Evolutionary conservation across 2,888 invertebrate species (phyloP), one percentile per base, ranked within the genome.

Genomic region (Ornithoptera priamus): DNA sequence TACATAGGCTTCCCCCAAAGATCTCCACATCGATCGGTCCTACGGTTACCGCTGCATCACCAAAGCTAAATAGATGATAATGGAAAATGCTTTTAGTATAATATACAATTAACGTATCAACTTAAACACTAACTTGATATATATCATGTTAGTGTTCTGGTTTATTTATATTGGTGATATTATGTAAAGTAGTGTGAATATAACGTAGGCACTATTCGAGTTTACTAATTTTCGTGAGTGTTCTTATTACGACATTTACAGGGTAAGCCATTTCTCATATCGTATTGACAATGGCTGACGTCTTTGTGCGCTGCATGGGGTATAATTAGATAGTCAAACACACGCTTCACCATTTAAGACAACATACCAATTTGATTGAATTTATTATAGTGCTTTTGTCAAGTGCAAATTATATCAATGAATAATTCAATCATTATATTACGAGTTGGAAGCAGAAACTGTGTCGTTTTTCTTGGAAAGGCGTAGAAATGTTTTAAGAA

Each of bases 271-370:
- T 57, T 59, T 62, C 63, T 59, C 50, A n/a, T 36, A 63, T 66
- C 57, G 30, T 65, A 69, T 75, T 72, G 71, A 80, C 77, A 79
- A 78, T 75, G 63, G 74, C 69, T 70, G 68, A 70, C 70, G 75
- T 78, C 77, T 78, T 78, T 77, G 75, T 76, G 72, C 74, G n/a
- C 78, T 78, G 77, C 78, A 78, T 80, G 81, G 75, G 74, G 76
- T 68, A 74, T 80, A 82, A 84, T 84, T 79, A 81, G 78, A 76
- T 78, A 84, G 82, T 85, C 84, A 81, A 80, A 82, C 75, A 77
- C 82, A 85, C 74, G 74, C 75, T 72, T 60, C 53, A 20, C 24
- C 61, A 62, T 62, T 66, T 66, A 70, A 63, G 59, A 53, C 66
- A 67, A 64, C 70, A 62, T 66, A 72, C 67, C 58, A 53, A 65